Evolutionary conservation across 2,113 vertebrate species (phyloP).

Genomic region (Chinchilla lanigera): DNA sequence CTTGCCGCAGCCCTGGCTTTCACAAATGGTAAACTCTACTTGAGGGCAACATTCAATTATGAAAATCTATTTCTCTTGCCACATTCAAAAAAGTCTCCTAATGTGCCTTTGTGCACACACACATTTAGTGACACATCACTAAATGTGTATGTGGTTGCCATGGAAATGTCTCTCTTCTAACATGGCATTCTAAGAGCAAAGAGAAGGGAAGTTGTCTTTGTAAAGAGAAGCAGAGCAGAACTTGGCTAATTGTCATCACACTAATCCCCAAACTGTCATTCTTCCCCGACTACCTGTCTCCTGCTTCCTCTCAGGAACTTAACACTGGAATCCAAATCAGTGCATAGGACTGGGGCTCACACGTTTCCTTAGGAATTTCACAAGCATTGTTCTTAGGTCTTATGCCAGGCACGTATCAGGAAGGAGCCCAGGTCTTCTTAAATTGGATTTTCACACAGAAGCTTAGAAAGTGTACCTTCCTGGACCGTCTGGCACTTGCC

Average conservation of each 20-base stretch:
- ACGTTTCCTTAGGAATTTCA: background rate
- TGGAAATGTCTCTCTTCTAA: slow-evolving; percentile 77
- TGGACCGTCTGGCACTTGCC: background rate
- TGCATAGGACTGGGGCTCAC: background rate
- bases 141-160: slow-evolving; percentile 81
- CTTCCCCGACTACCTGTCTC: slow-evolving; percentile 79
- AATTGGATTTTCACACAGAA: background rate
- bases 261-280: slow-evolving; percentile 79
- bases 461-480: background rate
- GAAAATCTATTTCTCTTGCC: slow-evolving; percentile 79
- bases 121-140: slow-evolving; percentile 80
- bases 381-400: background rate
- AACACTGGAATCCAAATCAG: slow-evolving; percentile 10
- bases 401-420: background rate
- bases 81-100: slow-evolving; percentile 77
- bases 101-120: slow-evolving; percentile 80
- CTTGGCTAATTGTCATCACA: slow-evolving; percentile 79
- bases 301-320: slow-evolving; percentile 53
- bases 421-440: background rate
- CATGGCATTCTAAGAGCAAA: slow-evolving; percentile 68
- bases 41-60: slow-evolving; percentile 79
- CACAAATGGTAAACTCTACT: slow-evolving; percentile 72
- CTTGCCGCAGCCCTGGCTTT: background rate
- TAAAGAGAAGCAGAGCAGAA: slow-evolving; percentile 80
- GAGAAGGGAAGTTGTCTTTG: slow-evolving; percentile 79